Percentiles rank a stretch among this genome's conserved stretches.
phyloP scores from a whole-genome alignment of 2,113 vertebrate genomes.

The Merops nubicus region DNA sequence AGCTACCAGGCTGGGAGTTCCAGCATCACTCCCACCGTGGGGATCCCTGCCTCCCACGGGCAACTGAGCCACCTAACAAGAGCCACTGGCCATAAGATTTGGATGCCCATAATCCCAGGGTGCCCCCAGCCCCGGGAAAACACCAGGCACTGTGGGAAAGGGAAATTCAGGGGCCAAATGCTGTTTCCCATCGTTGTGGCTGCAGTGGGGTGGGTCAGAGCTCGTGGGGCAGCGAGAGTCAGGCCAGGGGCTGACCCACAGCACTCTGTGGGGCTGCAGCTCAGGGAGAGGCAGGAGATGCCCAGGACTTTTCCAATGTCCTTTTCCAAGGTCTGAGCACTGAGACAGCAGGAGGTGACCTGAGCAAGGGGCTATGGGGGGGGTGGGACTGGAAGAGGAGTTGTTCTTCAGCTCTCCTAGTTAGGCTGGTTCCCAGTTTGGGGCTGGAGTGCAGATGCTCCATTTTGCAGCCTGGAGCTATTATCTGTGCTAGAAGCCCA shows the following conservation, averaged over 20 bases:
- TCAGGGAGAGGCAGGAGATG: neutral
- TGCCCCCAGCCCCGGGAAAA: neutral
- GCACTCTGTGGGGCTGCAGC: too few relatives aligned
- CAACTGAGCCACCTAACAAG: neutral
- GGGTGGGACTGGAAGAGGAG: neutral
- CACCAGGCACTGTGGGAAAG: neutral
- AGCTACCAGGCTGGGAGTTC: neutral
- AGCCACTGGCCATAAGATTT: neutral
- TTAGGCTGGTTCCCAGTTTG: neutral
- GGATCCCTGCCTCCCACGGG: neutral
- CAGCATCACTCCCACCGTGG: neutral
- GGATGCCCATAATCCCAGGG: neutral
- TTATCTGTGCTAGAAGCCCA: neutral
- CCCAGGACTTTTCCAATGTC: fast-evolving
- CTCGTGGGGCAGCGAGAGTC: neutral
- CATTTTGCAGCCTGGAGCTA: neutral
- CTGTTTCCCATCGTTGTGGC: fast-evolving
- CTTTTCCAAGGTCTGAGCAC: neutral
- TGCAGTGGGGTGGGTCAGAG: neutral
- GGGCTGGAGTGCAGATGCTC: neutral
- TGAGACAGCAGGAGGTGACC: fast-evolving
- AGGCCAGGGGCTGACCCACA: neutral
- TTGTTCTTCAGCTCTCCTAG: neutral
- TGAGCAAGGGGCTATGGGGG: fast-evolving
- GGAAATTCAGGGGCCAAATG: neutral